These are phyloP conservation scores for Polypterus bichir DNA, from an alignment of 2,113 vertebrate species.

Conservation along the genomic window DNA sequence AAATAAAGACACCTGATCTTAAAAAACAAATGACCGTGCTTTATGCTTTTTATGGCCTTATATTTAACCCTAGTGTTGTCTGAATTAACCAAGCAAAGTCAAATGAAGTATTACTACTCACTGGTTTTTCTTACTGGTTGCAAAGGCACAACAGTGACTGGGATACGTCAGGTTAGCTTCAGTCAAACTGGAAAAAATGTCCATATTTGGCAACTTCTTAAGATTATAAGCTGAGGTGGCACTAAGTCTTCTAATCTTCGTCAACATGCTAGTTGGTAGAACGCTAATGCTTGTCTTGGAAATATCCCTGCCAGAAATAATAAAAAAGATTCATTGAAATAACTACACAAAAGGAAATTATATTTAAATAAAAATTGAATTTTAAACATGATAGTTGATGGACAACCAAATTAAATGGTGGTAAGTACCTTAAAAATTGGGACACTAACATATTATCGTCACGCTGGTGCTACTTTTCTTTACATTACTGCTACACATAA, in stretches of 20 bases:
- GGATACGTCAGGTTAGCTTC: conserved; percentile 81
- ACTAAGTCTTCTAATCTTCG: conserved; percentile 59
- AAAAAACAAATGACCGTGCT: not conserved
- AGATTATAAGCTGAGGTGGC: conserved; percentile 63
- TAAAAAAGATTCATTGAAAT: not conserved
- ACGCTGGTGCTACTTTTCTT: no score
- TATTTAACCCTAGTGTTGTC: not conserved
- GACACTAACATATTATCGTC: no score
- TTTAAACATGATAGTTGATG: no score
- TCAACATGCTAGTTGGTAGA: conserved; percentile 66
- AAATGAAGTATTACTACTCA: conserved; percentile 35
- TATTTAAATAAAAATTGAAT: no score
- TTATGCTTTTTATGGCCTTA: not conserved
- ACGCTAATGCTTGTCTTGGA: conserved; percentile 69
- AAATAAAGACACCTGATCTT: not conserved
- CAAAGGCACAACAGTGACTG: conserved; percentile 87
- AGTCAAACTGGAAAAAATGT: conserved; percentile 58
- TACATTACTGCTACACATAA: no score
- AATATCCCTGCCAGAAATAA: conserved; percentile 67
- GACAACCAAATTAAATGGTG: no score
- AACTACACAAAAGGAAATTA: no score
- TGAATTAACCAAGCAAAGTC: not conserved
- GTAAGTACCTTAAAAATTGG: no score
- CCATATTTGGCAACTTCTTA: conserved; percentile 69
- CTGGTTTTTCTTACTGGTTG: conserved; percentile 54